Conservation (phyloP, 2,888 invertebrate genomes). For the Heliconius ismenius region DNA sequence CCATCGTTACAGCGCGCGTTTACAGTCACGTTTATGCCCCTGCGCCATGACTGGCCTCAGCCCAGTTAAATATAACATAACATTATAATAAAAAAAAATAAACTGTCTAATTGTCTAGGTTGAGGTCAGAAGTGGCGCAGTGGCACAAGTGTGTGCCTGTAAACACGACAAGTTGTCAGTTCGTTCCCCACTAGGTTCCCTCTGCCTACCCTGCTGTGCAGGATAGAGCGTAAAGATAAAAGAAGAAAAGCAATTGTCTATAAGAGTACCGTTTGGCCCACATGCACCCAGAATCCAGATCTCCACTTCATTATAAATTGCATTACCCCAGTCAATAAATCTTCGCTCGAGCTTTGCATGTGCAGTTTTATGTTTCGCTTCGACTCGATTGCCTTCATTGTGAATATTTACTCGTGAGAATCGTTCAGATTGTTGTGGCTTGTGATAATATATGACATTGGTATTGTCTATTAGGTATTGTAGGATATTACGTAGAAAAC, state of each 20-base stretch:
- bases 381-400: slow-evolving; percentile 19
- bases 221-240: background rate
- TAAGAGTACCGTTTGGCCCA: slow-evolving; percentile 31
- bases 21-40: no score
- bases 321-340: slow-evolving; percentile 26
- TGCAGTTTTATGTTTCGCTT: slow-evolving; percentile 23
- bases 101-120: no score
- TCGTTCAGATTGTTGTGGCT: background rate
- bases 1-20: no score
- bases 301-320: slow-evolving; percentile 27
- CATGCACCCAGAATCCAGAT: slow-evolving; percentile 22
- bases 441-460: background rate
- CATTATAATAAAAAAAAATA: no score
- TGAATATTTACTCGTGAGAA: slow-evolving; percentile 24
- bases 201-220: background rate
- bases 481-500: background rate
- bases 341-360: slow-evolving; percentile 18
- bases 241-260: slow-evolving; percentile 2
- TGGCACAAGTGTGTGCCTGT: no score
- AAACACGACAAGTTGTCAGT: no score
- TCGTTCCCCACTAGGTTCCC: background rate
- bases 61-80: no score
- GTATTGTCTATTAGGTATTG: background rate
- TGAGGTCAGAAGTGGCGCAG: no score
- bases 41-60: no score